Conservation (phyloP, 2,113 vertebrate genomes). For the Hassar affinis region DNA sequence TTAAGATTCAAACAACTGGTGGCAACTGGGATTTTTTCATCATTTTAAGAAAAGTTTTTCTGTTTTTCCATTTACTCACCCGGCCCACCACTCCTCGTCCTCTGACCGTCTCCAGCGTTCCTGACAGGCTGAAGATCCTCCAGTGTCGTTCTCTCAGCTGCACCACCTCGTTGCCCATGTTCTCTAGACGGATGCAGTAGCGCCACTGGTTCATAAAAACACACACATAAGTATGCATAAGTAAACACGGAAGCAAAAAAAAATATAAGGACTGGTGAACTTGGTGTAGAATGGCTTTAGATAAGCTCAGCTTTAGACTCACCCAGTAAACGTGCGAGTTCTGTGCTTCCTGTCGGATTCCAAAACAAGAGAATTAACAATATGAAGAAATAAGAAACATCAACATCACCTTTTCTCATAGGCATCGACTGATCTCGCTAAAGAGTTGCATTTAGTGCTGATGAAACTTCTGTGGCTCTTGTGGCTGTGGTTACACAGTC, state of each 20-base stretch:
- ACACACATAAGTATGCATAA: neutral
- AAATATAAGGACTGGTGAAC: neutral
- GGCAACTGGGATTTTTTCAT: neutral
- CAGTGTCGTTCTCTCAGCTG: constrained; percentile 87
- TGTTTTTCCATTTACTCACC: constrained; percentile 64
- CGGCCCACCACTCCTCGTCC: constrained; percentile 85
- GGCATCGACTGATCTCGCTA: neutral
- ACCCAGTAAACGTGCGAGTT: constrained; percentile 90
- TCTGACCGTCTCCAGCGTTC: constrained; percentile 84
- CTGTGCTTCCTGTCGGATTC: constrained; percentile 79
- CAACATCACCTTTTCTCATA: too few species aligned
- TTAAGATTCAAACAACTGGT: neutral
- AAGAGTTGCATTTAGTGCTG: neutral
- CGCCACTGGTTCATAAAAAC: constrained; percentile 75
- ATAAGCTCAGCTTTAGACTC: constrained; percentile 59
- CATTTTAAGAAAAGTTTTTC: neutral
- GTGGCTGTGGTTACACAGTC: too few species aligned
- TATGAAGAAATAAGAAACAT: neutral
- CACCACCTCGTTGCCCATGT: constrained; percentile 82
- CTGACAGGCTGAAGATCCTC: constrained; percentile 87
- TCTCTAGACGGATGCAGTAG: constrained; percentile 87
- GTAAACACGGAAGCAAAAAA: neutral
- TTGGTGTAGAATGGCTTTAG: neutral
- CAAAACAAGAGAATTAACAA: neutral
- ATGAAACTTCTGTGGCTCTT: neutral